A percentile compares a stretch with the other conserved stretches of the same genome.
These are phyloP conservation scores for Chrysocyon brachyurus DNA, from an alignment of 2,797 vertebrate species.

Conservation along the genomic window DNA sequence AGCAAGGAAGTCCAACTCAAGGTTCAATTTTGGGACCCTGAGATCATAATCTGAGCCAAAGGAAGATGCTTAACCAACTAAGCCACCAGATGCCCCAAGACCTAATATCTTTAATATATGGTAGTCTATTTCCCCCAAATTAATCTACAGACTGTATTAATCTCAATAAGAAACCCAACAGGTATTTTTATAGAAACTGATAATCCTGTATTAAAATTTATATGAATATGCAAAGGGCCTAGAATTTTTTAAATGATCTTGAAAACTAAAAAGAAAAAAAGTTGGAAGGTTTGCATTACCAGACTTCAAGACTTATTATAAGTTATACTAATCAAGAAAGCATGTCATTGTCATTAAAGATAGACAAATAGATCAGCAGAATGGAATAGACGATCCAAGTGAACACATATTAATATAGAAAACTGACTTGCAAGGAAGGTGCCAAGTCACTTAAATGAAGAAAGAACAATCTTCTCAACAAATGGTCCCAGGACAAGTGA, in stretches of 20 bases:
- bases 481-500: neutral
- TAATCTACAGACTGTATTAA: neutral
- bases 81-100: neutral
- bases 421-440: neutral
- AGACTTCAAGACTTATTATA: neutral
- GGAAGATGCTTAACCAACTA: neutral
- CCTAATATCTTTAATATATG: neutral
- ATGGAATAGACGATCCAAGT: neutral
- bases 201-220: neutral
- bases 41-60: neutral
- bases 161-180: neutral
- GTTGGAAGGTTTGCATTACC: neutral
- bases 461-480: neutral
- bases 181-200: neutral
- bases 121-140: neutral
- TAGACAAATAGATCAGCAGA: neutral
- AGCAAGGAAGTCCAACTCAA: neutral
- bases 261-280: neutral
- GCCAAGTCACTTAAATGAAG: neutral
- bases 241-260: slow-evolving; percentile 11
- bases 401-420: neutral
- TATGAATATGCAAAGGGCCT: neutral
- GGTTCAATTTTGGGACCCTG: neutral
- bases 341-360: neutral
- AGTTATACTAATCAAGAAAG: neutral